These are phyloP conservation scores for Pseudonaja textilis DNA, from an alignment of 2,113 vertebrate species.

Conservation along the genomic window DNA sequence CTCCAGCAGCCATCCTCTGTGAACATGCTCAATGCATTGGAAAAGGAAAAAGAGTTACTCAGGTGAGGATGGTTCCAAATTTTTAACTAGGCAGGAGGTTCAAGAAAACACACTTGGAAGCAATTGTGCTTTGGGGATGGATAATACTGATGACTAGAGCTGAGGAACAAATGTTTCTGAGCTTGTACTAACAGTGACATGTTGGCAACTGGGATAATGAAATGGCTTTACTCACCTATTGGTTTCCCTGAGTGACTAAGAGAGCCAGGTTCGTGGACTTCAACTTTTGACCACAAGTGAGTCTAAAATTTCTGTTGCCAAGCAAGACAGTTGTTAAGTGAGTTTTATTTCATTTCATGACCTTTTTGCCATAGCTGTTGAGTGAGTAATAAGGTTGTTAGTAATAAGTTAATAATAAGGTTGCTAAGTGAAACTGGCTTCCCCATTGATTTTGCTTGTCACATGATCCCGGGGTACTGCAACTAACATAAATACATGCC, in stretches of 20 bases:
- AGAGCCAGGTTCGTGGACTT: background rate
- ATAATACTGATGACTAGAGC: background rate
- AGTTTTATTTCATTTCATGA: background rate
- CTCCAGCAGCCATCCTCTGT: constrained; percentile 87
- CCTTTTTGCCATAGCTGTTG: background rate
- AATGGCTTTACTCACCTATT: no score
- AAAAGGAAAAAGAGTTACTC: constrained; percentile 92
- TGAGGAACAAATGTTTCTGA: background rate
- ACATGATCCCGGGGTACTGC: background rate
- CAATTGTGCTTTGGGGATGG: no score
- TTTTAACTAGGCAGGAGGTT: background rate
- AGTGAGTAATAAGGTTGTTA: background rate
- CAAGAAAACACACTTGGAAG: background rate
- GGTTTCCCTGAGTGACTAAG: background rate
- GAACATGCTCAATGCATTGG: constrained; percentile 86
- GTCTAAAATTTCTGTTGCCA: background rate
- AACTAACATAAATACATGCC: background rate
- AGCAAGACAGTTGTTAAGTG: background rate
- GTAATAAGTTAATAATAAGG: background rate
- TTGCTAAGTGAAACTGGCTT: background rate
- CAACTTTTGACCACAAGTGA: background rate
- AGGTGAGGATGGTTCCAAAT: constrained; percentile 68
- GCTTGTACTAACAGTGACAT: background rate
- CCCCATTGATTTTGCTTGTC: background rate
- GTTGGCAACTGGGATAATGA: background rate